phyloP scores from a whole-genome alignment of 1,140 invertebrate genomes.

The Ectropis grisescens region DNA sequence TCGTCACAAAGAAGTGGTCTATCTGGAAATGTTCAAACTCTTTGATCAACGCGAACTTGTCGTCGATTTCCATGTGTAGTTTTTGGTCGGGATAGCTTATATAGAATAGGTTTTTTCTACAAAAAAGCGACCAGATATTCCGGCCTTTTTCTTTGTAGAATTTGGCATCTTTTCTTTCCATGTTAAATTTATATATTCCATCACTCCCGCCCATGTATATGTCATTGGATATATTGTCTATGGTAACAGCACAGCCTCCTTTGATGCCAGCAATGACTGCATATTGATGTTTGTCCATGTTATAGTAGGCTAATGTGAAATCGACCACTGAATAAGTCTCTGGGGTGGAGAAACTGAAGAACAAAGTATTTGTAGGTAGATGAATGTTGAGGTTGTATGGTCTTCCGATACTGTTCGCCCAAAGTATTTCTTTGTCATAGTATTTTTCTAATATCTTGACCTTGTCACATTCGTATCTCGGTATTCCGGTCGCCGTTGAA shows the following conservation, averaged over 20 bases:
- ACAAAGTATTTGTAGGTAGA: conserved; percentile 27
- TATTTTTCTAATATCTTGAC: conserved; percentile 27
- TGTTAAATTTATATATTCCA: conserved; percentile 47
- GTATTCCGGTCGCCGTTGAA: background rate
- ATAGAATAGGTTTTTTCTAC: conserved; percentile 34
- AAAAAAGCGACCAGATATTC: conserved; percentile 43
- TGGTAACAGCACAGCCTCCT: conserved; percentile 36
- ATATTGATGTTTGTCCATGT: conserved; percentile 32
- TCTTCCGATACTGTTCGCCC: conserved; percentile 23
- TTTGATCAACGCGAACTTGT: conserved; percentile 29
- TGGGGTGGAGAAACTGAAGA: conserved; percentile 35
- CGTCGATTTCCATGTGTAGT: conserved; percentile 33
- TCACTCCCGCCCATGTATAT: conserved; percentile 42
- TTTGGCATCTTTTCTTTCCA: conserved; percentile 35
- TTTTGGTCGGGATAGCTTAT: conserved; percentile 45
- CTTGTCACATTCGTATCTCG: conserved; percentile 16
- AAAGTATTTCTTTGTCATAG: conserved; percentile 28
- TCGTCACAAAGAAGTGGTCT: conserved; percentile 31
- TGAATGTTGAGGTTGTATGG: conserved; percentile 39
- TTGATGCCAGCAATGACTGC: conserved; percentile 30
- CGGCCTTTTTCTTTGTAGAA: conserved; percentile 31
- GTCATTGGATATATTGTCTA: conserved; percentile 36
- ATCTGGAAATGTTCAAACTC: conserved; percentile 40
- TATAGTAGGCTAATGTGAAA: conserved; percentile 33
- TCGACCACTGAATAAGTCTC: conserved; percentile 35